Conservation (phyloP, 2,797 vertebrate species). For the Iguana delicatissima region DNA sequence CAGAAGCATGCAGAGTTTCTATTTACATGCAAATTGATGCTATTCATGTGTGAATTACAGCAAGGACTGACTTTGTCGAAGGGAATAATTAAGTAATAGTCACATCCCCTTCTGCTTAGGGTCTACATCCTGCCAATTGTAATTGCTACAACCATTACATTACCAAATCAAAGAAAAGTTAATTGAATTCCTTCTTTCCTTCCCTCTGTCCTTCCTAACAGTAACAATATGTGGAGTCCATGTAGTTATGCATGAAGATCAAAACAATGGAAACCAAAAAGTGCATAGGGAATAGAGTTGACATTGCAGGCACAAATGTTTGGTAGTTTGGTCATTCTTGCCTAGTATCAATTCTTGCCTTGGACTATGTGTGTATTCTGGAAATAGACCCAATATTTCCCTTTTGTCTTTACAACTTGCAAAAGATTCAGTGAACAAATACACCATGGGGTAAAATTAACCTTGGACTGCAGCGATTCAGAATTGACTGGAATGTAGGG, state of each 20-base stretch:
- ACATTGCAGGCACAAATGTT: too few relatives aligned
- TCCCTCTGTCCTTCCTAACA: background rate
- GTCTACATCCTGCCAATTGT: slow-evolving; percentile 66
- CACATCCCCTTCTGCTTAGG: slow-evolving; percentile 76
- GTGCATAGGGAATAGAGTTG: too few relatives aligned
- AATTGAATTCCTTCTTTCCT: slow-evolving; percentile 35
- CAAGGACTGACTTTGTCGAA: slow-evolving; percentile 82
- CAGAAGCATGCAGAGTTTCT: slow-evolving; percentile 80
- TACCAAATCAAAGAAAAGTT: slow-evolving; percentile 1
- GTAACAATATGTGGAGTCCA: too few relatives aligned
- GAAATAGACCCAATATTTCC: too few relatives aligned
- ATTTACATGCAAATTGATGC: slow-evolving; percentile 85
- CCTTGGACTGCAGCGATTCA: background rate
- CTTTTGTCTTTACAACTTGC: too few relatives aligned
- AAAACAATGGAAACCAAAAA: too few relatives aligned
- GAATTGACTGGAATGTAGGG: background rate
- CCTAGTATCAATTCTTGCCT: too few relatives aligned
- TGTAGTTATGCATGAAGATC: too few relatives aligned
- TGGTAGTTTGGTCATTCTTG: too few relatives aligned
- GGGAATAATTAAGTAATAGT: slow-evolving; percentile 82
- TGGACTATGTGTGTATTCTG: too few relatives aligned
- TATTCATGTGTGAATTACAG: slow-evolving; percentile 84
- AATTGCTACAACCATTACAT: slow-evolving; percentile 60
- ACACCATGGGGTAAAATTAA: background rate
- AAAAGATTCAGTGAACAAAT: too few relatives aligned